Evolutionary conservation across 1,140 invertebrate genomes (phyloP).

Genomic region (Kradibia gibbosae): DNA sequence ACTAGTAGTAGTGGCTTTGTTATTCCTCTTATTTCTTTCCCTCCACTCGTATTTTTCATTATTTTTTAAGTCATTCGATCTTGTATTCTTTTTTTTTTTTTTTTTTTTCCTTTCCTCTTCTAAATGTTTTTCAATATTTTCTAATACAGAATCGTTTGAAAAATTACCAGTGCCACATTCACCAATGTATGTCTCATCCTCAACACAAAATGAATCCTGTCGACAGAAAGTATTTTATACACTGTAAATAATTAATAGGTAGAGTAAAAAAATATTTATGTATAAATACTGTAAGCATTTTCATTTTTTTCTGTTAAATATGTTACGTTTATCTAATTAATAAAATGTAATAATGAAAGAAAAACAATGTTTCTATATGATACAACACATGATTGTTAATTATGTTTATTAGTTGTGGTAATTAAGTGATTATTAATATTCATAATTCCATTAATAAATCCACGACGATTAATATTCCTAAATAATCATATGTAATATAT

Average conservation of each 20-base stretch:
- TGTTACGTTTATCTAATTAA: too few species aligned
- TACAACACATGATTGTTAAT: too few species aligned
- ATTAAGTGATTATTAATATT: too few species aligned
- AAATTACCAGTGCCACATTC: not conserved
- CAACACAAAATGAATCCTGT: slow-evolving; percentile 63
- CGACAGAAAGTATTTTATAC: slow-evolving; percentile 39
- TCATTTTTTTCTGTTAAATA: too few species aligned
- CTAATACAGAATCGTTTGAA: slow-evolving; percentile 17
- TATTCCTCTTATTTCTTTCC: slow-evolving; percentile 36
- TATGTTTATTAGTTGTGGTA: too few species aligned
- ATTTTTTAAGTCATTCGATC: slow-evolving; percentile 29
- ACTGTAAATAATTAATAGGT: too few species aligned
- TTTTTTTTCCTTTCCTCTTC: slow-evolving; percentile 46
- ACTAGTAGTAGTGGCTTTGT: slow-evolving; percentile 22
- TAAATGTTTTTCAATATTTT: slow-evolving; percentile 27
- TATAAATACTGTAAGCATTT: too few species aligned
- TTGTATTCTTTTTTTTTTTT: slow-evolving; percentile 41
- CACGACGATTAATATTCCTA: not conserved
- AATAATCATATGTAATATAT: not conserved
- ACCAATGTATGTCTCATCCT: slow-evolving; percentile 32
- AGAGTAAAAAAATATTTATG: too few species aligned
- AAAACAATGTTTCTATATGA: too few species aligned
- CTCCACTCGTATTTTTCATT: slow-evolving; percentile 6
- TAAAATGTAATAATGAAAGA: too few species aligned
- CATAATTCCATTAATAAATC: not conserved